Conservation (phyloP, 2,113 vertebrate genomes). For the Fulmarus glacialis region DNA sequence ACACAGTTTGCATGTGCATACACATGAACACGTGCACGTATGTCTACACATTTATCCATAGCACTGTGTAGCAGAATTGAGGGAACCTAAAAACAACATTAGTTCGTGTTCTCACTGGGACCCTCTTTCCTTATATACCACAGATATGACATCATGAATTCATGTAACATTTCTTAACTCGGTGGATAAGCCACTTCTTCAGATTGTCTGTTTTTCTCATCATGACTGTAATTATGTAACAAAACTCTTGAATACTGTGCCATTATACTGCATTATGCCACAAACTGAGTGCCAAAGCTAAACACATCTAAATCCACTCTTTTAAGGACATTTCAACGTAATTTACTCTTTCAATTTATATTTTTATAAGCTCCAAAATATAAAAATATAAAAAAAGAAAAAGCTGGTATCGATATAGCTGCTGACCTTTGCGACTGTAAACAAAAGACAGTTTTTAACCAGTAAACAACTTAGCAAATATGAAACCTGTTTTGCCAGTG, state of each 20-base stretch:
- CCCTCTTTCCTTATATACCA: not conserved
- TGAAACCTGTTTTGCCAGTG: conserved; percentile 31
- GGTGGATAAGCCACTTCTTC: conserved; percentile 13
- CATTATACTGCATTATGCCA: conserved; percentile 43
- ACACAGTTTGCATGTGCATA: not conserved
- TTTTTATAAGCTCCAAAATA: conserved; percentile 34
- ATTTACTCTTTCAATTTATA: conserved; percentile 57
- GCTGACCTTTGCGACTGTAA: conserved; percentile 56
- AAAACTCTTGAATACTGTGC: conserved; percentile 49
- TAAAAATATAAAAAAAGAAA: not conserved
- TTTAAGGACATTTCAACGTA: conserved; percentile 29
- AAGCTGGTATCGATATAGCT: conserved; percentile 17
- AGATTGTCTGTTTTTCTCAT: conserved; percentile 34
- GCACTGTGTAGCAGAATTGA: not conserved
- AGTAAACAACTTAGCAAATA: conserved; percentile 58
- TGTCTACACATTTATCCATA: not conserved
- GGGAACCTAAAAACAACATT: not conserved
- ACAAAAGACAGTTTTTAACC: conserved; percentile 53
- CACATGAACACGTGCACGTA: accelerated
- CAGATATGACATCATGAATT: not conserved
- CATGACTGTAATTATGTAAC: conserved; percentile 39
- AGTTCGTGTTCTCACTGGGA: not conserved
- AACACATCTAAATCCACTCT: conserved; percentile 13
- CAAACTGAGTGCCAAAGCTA: conserved; percentile 22
- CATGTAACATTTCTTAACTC: not conserved